Evolutionary conservation across 2,797 vertebrate genomes (phyloP).

Genomic region (Lophius americanus): DNA sequence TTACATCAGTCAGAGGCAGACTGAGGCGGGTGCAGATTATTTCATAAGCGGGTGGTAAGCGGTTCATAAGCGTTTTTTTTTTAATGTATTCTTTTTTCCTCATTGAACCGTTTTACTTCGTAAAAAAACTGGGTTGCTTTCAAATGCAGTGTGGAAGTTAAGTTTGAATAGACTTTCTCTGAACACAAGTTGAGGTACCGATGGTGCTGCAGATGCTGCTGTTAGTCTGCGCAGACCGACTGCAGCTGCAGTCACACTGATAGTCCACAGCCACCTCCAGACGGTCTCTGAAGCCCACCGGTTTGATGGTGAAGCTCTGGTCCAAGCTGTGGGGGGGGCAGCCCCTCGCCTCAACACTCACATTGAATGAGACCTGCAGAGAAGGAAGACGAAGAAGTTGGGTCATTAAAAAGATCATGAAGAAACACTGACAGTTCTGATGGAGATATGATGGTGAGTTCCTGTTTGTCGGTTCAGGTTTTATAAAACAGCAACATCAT

Average conservation of each 20-base stretch:
- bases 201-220: constrained; percentile 88
- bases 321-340: constrained; percentile 78
- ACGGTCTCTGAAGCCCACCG: constrained; percentile 93
- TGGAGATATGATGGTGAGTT: neutral
- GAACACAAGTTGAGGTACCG: constrained; percentile 49
- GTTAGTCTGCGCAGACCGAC: constrained; percentile 59
- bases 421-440: neutral
- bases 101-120: no score
- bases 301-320: constrained; percentile 90
- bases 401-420: neutral
- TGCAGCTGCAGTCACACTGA: constrained; percentile 88
- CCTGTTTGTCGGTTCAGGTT: constrained; percentile 25
- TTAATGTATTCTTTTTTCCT: no score
- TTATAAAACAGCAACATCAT: neutral
- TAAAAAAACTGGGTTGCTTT: no score
- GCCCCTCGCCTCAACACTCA: constrained; percentile 88
- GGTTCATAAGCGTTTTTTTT: no score
- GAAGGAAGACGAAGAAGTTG: neutral
- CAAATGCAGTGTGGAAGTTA: no score
- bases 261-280: constrained; percentile 89
- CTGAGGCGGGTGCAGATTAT: no score
- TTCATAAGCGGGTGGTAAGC: no score
- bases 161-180: neutral
- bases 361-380: constrained; percentile 90
- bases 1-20: no score